Percentiles rank a stretch among this genome's conserved stretches.
These are phyloP conservation scores for Odontophorus gujanensis DNA, from an alignment of 2,113 vertebrate species.

Conservation along the genomic window DNA sequence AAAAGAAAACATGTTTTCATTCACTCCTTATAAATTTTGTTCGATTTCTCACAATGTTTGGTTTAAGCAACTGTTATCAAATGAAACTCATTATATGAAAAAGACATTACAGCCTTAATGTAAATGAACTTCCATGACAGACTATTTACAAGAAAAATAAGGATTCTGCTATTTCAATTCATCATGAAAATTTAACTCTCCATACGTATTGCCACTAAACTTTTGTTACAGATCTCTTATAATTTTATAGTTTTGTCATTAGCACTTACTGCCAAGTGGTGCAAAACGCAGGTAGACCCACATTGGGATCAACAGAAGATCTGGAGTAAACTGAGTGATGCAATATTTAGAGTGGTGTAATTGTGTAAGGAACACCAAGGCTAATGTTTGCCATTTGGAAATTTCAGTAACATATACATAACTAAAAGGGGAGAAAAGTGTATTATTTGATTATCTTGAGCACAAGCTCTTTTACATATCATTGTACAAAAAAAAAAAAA, in stretches of 20 bases:
- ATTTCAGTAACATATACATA: background rate
- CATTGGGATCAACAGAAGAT: background rate
- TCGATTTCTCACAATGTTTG: background rate
- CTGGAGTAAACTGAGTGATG: background rate
- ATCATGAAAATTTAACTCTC: background rate
- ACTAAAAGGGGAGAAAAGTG: background rate
- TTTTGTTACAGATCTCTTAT: background rate
- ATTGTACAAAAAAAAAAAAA: background rate
- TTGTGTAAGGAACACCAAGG: background rate
- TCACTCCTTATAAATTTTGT: background rate
- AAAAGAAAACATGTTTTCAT: background rate
- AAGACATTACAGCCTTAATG: background rate
- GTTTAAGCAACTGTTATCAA: background rate
- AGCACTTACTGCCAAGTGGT: background rate
- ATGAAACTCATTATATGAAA: background rate
- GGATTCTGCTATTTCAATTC: background rate
- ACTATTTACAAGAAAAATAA: background rate
- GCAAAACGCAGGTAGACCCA: background rate
- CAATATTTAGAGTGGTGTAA: background rate
- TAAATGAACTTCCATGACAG: background rate
- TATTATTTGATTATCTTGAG: background rate
- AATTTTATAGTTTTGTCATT: background rate
- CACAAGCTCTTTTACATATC: background rate
- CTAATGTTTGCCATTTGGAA: background rate
- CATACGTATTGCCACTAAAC: background rate